A percentile compares a stretch with the other conserved stretches of the same genome.
These are phyloP conservation scores for Spea hammondii DNA, from an alignment of 2,797 vertebrate species.

Conservation along the genomic window DNA sequence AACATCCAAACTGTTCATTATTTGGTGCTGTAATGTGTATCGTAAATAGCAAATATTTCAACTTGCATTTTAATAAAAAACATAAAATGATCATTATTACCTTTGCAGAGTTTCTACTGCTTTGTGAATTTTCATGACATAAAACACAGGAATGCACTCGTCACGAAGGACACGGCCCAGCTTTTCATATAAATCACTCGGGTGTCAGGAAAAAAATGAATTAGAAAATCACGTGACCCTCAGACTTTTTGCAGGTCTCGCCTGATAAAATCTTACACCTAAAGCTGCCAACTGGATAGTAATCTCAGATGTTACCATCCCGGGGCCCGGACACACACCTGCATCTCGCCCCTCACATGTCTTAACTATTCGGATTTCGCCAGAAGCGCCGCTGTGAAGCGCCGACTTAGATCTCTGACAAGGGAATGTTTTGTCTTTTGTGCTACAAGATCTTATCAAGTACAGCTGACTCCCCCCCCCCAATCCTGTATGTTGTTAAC, in stretches of 20 bases:
- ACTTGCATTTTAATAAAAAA: constrained; percentile 72
- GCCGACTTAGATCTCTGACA: constrained; percentile 45
- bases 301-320: constrained; percentile 1
- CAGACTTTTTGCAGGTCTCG: no score
- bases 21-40: constrained; percentile 29
- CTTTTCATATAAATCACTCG: no score
- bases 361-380: constrained; percentile 11
- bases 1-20: constrained; percentile 50
- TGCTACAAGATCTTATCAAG: constrained; percentile 27
- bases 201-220: no score
- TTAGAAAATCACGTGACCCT: no score
- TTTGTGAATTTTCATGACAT: no score
- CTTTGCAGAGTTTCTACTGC: no score
- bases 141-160: no score
- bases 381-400: constrained; percentile 7
- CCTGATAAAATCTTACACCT: no score
- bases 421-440: constrained; percentile 53
- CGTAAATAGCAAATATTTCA: constrained; percentile 59
- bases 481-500: not conserved
- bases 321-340: constrained; percentile 16
- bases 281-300: not conserved
- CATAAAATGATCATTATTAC: constrained; percentile 37
- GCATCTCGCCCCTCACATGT: constrained; percentile 16
- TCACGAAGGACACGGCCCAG: no score
- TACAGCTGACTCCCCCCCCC: not conserved